Conservation (phyloP, 2,888 invertebrate genomes). For the Amphipyra tragopoginis region DNA sequence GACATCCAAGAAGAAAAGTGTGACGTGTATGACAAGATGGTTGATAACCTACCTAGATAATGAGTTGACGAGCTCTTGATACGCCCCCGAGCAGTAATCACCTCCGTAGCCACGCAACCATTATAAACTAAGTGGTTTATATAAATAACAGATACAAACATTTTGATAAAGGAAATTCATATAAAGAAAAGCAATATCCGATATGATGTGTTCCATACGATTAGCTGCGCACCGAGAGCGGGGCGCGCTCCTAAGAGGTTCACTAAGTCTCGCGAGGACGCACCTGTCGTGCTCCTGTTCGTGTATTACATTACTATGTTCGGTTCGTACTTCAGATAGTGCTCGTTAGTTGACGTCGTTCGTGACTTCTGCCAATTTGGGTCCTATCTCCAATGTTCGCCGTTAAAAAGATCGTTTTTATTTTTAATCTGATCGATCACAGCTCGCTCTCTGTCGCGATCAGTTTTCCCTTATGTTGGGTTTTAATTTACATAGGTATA, state of each 20-base stretch:
- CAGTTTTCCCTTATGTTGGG: background rate
- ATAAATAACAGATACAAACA: background rate
- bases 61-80: too few relatives aligned
- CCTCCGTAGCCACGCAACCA: background rate
- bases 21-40: too few relatives aligned
- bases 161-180: slow-evolving; percentile 1
- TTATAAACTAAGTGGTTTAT: background rate
- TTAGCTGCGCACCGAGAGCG: background rate
- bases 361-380: too few relatives aligned
- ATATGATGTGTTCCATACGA: slow-evolving; percentile 1
- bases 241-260: background rate
- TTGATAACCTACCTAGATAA: too few relatives aligned
- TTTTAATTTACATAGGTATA: background rate
- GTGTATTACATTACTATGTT: too few relatives aligned
- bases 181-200: slow-evolving; percentile 11
- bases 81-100: too few relatives aligned
- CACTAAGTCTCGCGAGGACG: background rate
- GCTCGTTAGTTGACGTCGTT: too few relatives aligned
- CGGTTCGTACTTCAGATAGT: too few relatives aligned
- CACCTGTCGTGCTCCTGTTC: background rate
- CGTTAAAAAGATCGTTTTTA: slow-evolving; percentile 1
- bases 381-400: background rate
- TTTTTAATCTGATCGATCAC: slow-evolving; percentile 2
- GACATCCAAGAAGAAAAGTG: too few relatives aligned
- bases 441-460: background rate